These are phyloP conservation scores for Toxotes lorentzi DNA, from an alignment of 2,797 vertebrate species.

Conservation along the genomic window DNA sequence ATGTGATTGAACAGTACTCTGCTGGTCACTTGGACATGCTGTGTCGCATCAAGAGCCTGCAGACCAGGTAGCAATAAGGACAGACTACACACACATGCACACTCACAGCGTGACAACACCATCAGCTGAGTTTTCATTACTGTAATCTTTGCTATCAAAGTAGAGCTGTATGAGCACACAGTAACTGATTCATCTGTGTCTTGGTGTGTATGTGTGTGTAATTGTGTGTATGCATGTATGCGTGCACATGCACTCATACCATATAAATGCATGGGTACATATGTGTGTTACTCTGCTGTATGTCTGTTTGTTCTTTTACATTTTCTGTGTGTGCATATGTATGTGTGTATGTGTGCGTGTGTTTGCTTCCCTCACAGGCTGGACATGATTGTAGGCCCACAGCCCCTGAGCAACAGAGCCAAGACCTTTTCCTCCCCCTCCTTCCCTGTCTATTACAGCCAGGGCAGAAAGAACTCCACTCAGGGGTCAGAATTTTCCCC, in stretches of 20 bases:
- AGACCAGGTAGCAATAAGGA: slow-evolving; percentile 88
- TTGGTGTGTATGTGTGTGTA: background rate
- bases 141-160: background rate
- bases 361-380: slow-evolving; percentile 76
- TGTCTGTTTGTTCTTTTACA: background rate
- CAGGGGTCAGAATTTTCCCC: slow-evolving; percentile 81
- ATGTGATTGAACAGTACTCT: slow-evolving; percentile 98
- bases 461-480: slow-evolving; percentile 81
- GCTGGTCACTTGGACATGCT: slow-evolving; percentile 98
- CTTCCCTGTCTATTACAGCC: slow-evolving; percentile 83
- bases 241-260: background rate
- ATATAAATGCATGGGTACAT: slow-evolving; percentile 18
- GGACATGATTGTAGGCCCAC: slow-evolving; percentile 85
- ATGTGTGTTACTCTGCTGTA: background rate
- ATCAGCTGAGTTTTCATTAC: background rate
- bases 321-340: background rate
- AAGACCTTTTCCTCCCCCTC: slow-evolving; percentile 85
- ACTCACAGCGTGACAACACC: background rate
- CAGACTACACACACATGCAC: background rate
- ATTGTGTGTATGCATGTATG: slow-evolving; percentile 24
- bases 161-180: slow-evolving; percentile 24
- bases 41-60: slow-evolving; percentile 97
- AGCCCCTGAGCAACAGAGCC: slow-evolving; percentile 79
- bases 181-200: slow-evolving; percentile 18
- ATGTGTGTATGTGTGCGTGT: slow-evolving; percentile 37